phyloP scores from a whole-genome alignment of 2,888 invertebrate species.

The Bugula neritina region DNA sequence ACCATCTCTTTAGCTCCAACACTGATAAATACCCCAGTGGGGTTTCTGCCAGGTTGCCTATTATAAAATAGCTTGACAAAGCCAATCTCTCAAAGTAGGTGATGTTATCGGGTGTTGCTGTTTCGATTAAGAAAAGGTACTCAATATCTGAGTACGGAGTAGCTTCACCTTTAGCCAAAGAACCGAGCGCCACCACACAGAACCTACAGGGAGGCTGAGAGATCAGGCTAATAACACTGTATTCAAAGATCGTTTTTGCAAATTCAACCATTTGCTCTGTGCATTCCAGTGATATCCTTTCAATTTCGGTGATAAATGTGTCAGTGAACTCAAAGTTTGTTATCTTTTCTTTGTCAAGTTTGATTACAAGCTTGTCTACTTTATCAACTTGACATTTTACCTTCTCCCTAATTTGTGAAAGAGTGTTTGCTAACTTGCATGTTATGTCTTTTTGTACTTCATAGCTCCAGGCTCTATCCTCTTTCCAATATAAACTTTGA shows the following conservation, averaged over 20 bases:
- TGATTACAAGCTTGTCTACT: not conserved
- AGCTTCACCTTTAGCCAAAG: no score
- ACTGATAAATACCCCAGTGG: no score
- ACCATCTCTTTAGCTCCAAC: no score
- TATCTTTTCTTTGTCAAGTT: not conserved
- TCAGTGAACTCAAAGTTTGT: not conserved
- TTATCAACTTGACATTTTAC: not conserved
- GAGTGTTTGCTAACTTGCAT: not conserved
- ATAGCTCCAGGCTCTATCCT: not conserved
- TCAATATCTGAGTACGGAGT: slow-evolving; percentile 8
- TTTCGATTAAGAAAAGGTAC: not conserved
- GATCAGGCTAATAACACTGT: not conserved
- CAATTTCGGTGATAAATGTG: not conserved
- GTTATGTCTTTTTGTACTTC: not conserved
- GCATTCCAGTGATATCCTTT: not conserved
- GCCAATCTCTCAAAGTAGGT: no score
- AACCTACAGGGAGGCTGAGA: not conserved
- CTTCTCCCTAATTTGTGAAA: not conserved
- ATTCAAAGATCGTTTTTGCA: not conserved
- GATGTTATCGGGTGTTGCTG: not conserved
- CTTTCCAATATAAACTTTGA: not conserved
- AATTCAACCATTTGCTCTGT: not conserved
- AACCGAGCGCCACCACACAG: no score
- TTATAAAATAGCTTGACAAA: no score
- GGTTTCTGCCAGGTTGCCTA: no score